phyloP scores from a whole-genome alignment of 30 jellyfish, hydroid and myxozoan species.

The Calvadosia cruxmelitensis region DNA sequence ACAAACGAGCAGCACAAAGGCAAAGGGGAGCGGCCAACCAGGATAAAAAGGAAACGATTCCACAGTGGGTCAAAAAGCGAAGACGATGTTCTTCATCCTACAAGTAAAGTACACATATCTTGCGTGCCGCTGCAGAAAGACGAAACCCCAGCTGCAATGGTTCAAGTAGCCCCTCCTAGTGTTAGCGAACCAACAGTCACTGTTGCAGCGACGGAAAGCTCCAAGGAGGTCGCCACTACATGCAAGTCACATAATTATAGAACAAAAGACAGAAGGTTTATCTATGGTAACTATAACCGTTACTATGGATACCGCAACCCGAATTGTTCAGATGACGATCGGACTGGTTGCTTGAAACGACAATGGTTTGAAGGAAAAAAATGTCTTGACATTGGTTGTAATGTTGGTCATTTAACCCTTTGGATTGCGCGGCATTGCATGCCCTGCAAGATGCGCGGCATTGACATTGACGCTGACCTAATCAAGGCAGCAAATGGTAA shows the following conservation, averaged over 20 bases:
- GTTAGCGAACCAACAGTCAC: neutral
- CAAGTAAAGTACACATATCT: neutral
- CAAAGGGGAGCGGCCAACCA: too few species aligned
- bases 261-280: constrained; percentile 38
- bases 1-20: neutral
- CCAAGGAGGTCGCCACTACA: neutral
- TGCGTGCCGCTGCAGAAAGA: neutral
- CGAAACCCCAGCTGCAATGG: neutral
- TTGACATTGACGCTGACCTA: constrained; percentile 62
- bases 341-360: constrained; percentile 35
- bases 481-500: constrained; percentile 51
- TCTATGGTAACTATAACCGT: constrained; percentile 62
- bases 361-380: constrained; percentile 70
- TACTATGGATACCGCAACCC: constrained; percentile 78
- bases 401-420: constrained; percentile 62
- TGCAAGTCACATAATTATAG: constrained; percentile 4
- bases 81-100: neutral
- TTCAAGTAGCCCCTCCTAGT: too few species aligned
- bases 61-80: neutral
- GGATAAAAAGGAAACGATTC: neutral
- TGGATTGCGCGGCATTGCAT: constrained; percentile 53
- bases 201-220: neutral
- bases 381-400: constrained; percentile 89
- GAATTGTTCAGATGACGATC: constrained; percentile 49
- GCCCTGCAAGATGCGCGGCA: constrained; percentile 55